Base-by-base conservation (phyloP, 2,888 invertebrate species). In the Melitaea athalia region DNA sequence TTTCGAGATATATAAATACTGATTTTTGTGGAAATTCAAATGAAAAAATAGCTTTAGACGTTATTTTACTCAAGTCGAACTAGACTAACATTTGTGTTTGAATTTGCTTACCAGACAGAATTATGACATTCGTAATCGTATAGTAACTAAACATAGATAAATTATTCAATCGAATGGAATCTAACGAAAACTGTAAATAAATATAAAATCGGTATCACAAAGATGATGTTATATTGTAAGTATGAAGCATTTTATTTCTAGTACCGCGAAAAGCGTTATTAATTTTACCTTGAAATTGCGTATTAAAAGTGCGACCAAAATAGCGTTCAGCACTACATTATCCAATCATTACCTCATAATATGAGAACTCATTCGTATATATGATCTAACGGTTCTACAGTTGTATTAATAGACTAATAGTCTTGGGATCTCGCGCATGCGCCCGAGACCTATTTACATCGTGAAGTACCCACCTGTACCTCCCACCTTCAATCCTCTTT, bases 371-470 rank as follows among this genome's bases (percentile, higher is more conserved):
- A 49, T 49, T 49, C n/a, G 47, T 49, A 52, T 45, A 1, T 24
- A 24, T 24, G 24, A 24, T 2, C 14, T n/a, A 45, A 60, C 43
- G 31, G 43, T 52, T 61, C 45, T 43, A n/a, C 61, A 42, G 14
- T 31, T 60, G 24, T 66, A 66, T 67, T 62, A 57, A 67, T 67
- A 67, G 57, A 66, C 62, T 62, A 57, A 67, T 67, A 67, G 57
- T 42, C 55, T 49, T 17, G 62, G 47, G 49, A 43, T 31, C 31
- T 42, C 57, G 57, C 61, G 67, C 67, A 67, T 47, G 67, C 52
- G 61, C 55, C 67, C 81, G 72, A 83, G 84, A 85, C 84, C 82
- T 84, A 88, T 84, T 85, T 86, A 75, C 78, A 77, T 73, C 78
- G 53, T 55, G n/a, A 55, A 76, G 78, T 76, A 24, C 24, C 3